Conservation (phyloP, 2,797 vertebrate species). For the Ctenopoma kingsleyae region DNA sequence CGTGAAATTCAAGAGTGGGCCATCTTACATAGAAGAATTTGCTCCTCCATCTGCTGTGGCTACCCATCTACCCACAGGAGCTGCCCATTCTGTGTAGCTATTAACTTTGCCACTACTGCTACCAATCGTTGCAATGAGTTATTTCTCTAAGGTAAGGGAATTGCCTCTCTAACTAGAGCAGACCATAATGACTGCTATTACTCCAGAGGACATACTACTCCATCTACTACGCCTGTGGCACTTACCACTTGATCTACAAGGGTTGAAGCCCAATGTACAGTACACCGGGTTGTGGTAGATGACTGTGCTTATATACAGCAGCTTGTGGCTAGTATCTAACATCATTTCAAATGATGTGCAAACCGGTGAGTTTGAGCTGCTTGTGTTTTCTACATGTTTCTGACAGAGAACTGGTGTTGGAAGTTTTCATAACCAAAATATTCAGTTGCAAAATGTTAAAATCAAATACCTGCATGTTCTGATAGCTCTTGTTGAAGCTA, state of each 20-base stretch:
- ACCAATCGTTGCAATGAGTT: slow-evolving; percentile 22
- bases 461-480: neutral
- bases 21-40: slow-evolving; percentile 8
- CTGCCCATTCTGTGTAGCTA: slow-evolving; percentile 5
- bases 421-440: neutral
- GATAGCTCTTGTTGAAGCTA: neutral
- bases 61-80: slow-evolving; percentile 7
- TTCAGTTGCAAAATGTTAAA: neutral
- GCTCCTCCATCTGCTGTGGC: slow-evolving; percentile 8
- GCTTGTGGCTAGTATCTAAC: no score
- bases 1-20: neutral
- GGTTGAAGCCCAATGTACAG: slow-evolving; percentile 5
- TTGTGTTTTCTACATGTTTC: neutral
- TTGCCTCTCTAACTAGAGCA: slow-evolving; percentile 26
- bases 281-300: neutral
- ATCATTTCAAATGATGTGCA: no score
- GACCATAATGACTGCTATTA: slow-evolving; percentile 27
- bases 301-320: no score
- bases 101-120: slow-evolving; percentile 16
- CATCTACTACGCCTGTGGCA: slow-evolving; percentile 17
- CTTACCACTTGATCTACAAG: slow-evolving; percentile 10
- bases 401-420: neutral
- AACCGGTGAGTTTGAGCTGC: neutral
- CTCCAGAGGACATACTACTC: slow-evolving; percentile 1
- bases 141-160: slow-evolving; percentile 11